Conservation (phyloP, 1,140 invertebrate species). For the Ostrea denselamellosa region DNA sequence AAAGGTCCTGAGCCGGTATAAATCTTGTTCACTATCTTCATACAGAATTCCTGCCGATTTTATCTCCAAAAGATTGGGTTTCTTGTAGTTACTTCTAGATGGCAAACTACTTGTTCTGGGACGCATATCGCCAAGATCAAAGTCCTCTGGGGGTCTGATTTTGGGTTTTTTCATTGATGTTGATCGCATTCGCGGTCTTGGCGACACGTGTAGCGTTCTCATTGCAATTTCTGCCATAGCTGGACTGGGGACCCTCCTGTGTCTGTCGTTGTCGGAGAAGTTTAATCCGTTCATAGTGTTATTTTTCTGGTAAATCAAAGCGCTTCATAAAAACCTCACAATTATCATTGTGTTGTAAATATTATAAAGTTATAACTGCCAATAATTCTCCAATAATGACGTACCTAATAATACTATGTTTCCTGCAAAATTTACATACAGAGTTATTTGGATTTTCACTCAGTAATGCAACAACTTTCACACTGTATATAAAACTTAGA, state of each 20-base stretch:
- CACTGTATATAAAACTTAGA: not conserved
- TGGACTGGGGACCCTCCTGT: not conserved
- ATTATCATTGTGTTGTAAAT: not conserved
- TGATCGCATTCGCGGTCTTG: conserved; percentile 59
- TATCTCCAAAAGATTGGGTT: conserved; percentile 61
- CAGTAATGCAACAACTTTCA: not conserved
- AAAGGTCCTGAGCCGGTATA: conserved; percentile 92
- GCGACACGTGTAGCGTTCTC: conserved; percentile 50
- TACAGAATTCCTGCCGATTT: conserved; percentile 47
- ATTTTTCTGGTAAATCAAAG: not conserved
- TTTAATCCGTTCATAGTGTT: conserved; percentile 22
- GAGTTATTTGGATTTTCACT: not conserved
- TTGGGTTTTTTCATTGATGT: conserved; percentile 66
- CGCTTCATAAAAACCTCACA: not conserved
- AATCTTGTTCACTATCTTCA: conserved; percentile 81
- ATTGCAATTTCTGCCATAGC: conserved; percentile 39
- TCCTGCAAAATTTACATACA: not conserved
- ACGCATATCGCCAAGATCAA: conserved; percentile 67
- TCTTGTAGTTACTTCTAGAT: conserved; percentile 62
- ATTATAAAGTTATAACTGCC: not conserved
- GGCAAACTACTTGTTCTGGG: conserved; percentile 72
- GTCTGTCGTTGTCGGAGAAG: conserved; percentile 9
- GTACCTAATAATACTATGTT: not conserved
- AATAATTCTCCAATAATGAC: not conserved
- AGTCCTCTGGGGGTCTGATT: conserved; percentile 53